Evolutionary conservation across 2,113 vertebrate genomes (phyloP), one percentile per base, ranked within the genome.

Genomic region (Dromaius novaehollandiae): DNA sequence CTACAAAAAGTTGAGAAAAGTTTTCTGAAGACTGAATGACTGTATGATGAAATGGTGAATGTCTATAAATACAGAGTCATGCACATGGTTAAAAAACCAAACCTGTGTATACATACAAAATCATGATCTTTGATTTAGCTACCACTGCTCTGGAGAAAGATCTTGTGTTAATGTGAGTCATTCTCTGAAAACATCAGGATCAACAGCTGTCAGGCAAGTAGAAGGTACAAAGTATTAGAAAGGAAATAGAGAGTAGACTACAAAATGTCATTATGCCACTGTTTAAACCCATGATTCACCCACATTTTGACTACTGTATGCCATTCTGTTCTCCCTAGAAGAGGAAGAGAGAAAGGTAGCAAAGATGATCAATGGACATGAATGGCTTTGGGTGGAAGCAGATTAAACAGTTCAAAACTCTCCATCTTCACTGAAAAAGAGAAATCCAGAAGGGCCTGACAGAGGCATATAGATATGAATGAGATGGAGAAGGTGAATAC

Each of bases 161-260:
- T 55, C 60, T 40, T 81, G 78, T 74, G 25, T 71, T 84, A 46
- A 58, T 89, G n/a, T 50, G 61, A 56, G 42, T 64, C 91, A 40
- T 86, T 91, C 32, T 88, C 82, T 69, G 85, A 91, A 93, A 93
- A 82, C 85, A 73, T 19, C 58, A 65, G 42, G 13, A 64, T 85
- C 79, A 91, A 73, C 79, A 76, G 63, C 88, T 95, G 79, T 9
- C 2, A 0, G 51, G 70, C 68, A 92, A 91, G 64, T 71, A 84
- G 30, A 51, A 71, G 42, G 32, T 86, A 82, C 38, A 60, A 82
- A 93, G 81, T 74, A 69, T 40, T 86, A 69, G 53, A 86, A 87
- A 87, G 56, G 21, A n/a, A 79, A 76, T 30, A 88, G 65, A 88
- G 88, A 89, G 46, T 38, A 86, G 71, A 42, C 25, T 82, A 73